Percentiles rank a stretch among this genome's conserved stretches.
phyloP scores from a whole-genome alignment of 1,140 invertebrate species.

The Thaumatotibia leucotreta region DNA sequence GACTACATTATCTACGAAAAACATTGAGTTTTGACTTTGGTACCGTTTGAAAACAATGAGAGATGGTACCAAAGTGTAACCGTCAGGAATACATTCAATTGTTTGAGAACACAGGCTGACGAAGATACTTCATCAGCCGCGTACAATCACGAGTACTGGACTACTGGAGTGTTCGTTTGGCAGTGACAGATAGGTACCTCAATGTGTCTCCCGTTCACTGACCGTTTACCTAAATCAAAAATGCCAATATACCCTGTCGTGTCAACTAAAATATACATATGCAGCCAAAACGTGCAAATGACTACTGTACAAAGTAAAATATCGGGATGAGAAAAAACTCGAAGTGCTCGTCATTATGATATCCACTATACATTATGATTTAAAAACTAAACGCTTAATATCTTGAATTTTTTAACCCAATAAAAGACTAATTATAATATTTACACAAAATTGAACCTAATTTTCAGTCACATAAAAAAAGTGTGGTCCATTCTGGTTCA shows the following conservation, averaged over 20 bases:
- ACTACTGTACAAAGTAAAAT: conserved; percentile 10
- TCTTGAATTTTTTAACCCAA: conserved; percentile 40
- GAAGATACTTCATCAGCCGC: not conserved
- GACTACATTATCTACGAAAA: not conserved
- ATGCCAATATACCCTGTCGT: conserved; percentile 27
- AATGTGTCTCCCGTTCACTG: not conserved
- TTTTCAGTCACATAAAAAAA: conserved; percentile 70
- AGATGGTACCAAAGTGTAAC: not conserved
- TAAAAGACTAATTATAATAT: conserved; percentile 53
- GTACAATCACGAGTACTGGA: not conserved
- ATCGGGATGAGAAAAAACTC: not conserved
- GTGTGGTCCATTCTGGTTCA: conserved; percentile 31
- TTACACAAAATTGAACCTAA: conserved; percentile 72
- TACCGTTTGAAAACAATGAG: not conserved
- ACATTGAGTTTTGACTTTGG: not conserved
- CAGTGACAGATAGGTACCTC: not conserved
- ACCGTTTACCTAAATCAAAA: conserved; percentile 11
- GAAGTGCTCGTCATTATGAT: conserved; percentile 17
- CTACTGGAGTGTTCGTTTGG: not conserved
- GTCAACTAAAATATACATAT: conserved; percentile 18
- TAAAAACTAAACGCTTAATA: conserved; percentile 44
- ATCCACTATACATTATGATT: conserved; percentile 27
- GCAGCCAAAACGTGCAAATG: conserved; percentile 13
- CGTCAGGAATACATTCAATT: not conserved
- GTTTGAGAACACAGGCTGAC: not conserved